Base-by-base conservation (phyloP, 2,797 vertebrate species). In the Staurois parvus region DNA sequence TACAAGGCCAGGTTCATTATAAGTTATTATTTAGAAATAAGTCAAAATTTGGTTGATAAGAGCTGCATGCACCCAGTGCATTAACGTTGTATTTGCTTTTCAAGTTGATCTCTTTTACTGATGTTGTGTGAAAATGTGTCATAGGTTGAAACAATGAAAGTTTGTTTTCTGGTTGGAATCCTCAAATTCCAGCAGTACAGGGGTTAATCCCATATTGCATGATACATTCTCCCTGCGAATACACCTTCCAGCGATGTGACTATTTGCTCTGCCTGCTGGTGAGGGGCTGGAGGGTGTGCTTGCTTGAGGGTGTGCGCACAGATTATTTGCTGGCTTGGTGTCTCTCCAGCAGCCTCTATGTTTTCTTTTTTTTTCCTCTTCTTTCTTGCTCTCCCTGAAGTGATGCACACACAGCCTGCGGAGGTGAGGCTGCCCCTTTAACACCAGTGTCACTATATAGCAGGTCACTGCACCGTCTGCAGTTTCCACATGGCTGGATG, bases 401-500 rank as follows among this genome's bases (percentile, higher is more conserved):
- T 72, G 24, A 66, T 66, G 68, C 68, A 32, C 30, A 34, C n/a
- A 28, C 69, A 56, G 66, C n/a, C 84, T 70, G n/a, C 9, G n/a
- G 76, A 87, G 17, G 15, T 6, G 34, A 48, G 70, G 56, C 74
- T 84, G 87, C 17, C 48, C 11, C 80, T 85, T 86, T 83, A 72
- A 85, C 29, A 67, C 26, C n/a, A 64, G 24, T 9, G 34, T 56
- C 28, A 32, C 37, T 87, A 73, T 24, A 81, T 89, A 4, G 88
- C 83, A 79, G 90, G 87, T 88, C 90, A 6, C 0, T 0, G 83
- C 28, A 84, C 87, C 64, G 84, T 70, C 75, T 80, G 19, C 83
- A 66, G 28, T 84, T 84, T 69, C 11, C 90, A 0, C 87, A 86
- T 87, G 90, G 90, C 85, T 88, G 81, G 11, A 32, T 79, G 62